These are phyloP conservation scores for Limnodromus scolopaceus DNA, from an alignment of 2,797 vertebrate species.

Conservation along the genomic window DNA sequence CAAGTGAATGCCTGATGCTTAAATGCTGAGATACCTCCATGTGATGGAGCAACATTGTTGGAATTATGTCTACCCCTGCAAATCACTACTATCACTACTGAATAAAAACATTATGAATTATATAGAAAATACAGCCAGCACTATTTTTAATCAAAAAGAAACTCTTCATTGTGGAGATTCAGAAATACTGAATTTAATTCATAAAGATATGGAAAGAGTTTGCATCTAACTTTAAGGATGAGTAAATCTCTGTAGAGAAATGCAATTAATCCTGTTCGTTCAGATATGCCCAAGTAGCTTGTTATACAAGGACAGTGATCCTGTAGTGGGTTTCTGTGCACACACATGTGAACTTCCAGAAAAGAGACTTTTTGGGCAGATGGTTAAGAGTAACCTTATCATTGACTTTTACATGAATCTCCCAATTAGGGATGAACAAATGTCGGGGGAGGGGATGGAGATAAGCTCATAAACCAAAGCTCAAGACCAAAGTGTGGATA, in stretches of 20 bases:
- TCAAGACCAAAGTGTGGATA: neutral
- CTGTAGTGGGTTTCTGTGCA: neutral
- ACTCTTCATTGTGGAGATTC: neutral
- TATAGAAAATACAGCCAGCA: neutral
- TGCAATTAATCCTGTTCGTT: neutral
- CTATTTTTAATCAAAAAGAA: neutral
- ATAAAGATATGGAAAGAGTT: neutral
- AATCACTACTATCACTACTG: neutral
- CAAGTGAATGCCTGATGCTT: neutral
- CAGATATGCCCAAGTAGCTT: neutral
- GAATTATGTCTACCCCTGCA: rapidly evolving
- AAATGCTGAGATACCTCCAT: neutral
- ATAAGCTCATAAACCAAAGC: neutral
- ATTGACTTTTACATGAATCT: neutral
- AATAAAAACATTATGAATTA: neutral
- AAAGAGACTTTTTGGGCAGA: neutral
- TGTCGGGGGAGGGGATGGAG: rapidly evolving
- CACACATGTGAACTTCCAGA: neutral
- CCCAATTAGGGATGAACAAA: neutral
- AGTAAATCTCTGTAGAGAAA: neutral
- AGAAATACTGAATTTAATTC: neutral
- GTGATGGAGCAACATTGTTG: rapidly evolving
- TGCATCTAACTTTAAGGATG: neutral
- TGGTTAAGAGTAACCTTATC: neutral
- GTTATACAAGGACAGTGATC: neutral